phyloP scores from a whole-genome alignment of 2,888 invertebrate species.

The Osedax frankpressi region DNA sequence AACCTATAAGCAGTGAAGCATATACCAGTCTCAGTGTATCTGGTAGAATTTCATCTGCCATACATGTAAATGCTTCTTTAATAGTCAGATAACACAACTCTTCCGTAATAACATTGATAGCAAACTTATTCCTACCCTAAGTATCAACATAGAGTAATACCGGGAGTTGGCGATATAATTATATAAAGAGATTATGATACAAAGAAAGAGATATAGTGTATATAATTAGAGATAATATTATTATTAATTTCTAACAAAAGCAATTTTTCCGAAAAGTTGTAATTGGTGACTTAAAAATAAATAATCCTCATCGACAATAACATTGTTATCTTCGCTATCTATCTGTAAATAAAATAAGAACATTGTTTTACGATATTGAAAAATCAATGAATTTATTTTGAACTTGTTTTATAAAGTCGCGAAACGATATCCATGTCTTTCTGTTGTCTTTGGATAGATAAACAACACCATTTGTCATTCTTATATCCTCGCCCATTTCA shows the following conservation, averaged over 20 bases:
- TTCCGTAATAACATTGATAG: slow-evolving; percentile 40
- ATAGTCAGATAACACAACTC: slow-evolving; percentile 41
- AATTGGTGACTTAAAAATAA: slow-evolving; percentile 42
- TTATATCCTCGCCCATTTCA: slow-evolving; percentile 40
- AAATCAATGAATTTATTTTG: too few relatives aligned
- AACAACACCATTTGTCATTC: slow-evolving; percentile 34
- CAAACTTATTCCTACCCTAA: slow-evolving; percentile 42
- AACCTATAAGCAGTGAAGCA: slow-evolving; percentile 43
- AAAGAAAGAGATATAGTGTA: not conserved
- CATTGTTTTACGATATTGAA: not conserved
- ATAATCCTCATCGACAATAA: slow-evolving; percentile 33
- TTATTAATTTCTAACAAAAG: slow-evolving; percentile 34
- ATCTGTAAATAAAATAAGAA: not conserved
- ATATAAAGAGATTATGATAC: too few relatives aligned
- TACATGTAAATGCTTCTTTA: slow-evolving; percentile 41
- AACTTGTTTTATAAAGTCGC: slow-evolving; percentile 32
- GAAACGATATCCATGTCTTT: slow-evolving; percentile 34
- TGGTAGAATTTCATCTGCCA: slow-evolving; percentile 36
- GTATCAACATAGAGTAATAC: too few relatives aligned
- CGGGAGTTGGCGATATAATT: too few relatives aligned
- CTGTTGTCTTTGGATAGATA: slow-evolving; percentile 40
- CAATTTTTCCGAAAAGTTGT: slow-evolving; percentile 41
- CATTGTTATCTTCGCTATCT: not conserved
- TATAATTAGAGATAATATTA: not conserved
- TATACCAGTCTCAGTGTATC: slow-evolving; percentile 41